Evolutionary conservation across 1,140 invertebrate genomes (phyloP).

Genomic region (Maconellicoccus hirsutus): DNA sequence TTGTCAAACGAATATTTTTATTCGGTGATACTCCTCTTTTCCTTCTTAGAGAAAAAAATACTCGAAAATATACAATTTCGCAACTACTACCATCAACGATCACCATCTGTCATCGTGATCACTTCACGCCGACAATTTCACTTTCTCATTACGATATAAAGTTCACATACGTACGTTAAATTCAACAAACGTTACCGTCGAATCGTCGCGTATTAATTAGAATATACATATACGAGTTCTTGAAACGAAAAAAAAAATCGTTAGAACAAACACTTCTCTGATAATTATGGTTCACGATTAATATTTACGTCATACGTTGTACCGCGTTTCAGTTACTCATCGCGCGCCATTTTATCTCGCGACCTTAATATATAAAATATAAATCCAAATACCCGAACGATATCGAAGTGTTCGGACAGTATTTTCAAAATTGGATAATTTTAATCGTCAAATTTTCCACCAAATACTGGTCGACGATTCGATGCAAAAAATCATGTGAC

Average conservation of each 20-base stretch:
- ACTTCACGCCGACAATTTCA: background rate
- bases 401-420: background rate
- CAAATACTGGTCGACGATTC: background rate
- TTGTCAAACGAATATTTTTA: no score
- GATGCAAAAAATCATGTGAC: background rate
- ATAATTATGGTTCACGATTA: background rate
- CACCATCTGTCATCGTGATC: background rate
- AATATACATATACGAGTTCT: background rate
- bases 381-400: background rate
- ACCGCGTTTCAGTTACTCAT: background rate
- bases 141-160: background rate
- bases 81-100: background rate
- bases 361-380: background rate
- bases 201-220: background rate
- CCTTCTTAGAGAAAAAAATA: no score
- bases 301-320: background rate
- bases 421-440: background rate
- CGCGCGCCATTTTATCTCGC: background rate
- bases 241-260: no score
- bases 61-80: no score
- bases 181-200: no score
- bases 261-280: conserved; percentile 3
- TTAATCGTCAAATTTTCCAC: background rate
- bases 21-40: no score
- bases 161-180: no score